Evolutionary conservation across 2,113 vertebrate species (phyloP), one percentile per base, ranked within the genome.

Genomic region (Lepidothrix coronata): DNA sequence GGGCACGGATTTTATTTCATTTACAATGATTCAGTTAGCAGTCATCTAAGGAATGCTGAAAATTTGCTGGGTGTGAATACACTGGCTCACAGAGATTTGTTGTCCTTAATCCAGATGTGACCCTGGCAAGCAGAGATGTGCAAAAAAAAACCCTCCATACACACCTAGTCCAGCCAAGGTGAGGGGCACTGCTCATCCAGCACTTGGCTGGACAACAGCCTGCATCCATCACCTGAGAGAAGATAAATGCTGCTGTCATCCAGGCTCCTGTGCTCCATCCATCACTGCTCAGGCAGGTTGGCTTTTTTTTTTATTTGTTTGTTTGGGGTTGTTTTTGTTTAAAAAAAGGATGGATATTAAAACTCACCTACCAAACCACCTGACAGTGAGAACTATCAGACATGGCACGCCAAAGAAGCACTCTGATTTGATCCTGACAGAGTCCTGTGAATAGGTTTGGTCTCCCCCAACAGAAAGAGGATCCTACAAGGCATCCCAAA

Each of bases 181-280:
- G 90, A 94, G 95, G 85, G 81, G 41, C 80, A 23, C 81, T 89
- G 81, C 88, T 94, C 81, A 82, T 54, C 89, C 77, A 22, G 43
- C 12, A 24, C 57, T 81, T 59, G 59, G 67, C 41, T 31, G 49
- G 28, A 33, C 0, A 0, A 70, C 94, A 97, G 63, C 67, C 70
- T 63, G 51, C 61, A 93, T 96, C 83, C 39, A 75, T 92, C 89
- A 92, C 83, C 86, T 48, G 68, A 52, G 51, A 84, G 33, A 59
- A 92, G 73, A 93, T 65, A 89, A 96, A 96, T 75, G 61, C 59
- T 84, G 17, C 61, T 92, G 76, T 63, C 80, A 59, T 17, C 39
- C 57, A 17, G 0, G 59, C 43, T 86, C 76, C 80, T 6, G 31
- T 87, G 57, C 61, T 74, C 57, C 91, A 81, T 92, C 86, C 57